A percentile compares a stretch with the other conserved stretches of the same genome.
These are phyloP conservation scores for Drosophila nikananu DNA, from an alignment of 1,140 invertebrate species.

Conservation along the genomic window DNA sequence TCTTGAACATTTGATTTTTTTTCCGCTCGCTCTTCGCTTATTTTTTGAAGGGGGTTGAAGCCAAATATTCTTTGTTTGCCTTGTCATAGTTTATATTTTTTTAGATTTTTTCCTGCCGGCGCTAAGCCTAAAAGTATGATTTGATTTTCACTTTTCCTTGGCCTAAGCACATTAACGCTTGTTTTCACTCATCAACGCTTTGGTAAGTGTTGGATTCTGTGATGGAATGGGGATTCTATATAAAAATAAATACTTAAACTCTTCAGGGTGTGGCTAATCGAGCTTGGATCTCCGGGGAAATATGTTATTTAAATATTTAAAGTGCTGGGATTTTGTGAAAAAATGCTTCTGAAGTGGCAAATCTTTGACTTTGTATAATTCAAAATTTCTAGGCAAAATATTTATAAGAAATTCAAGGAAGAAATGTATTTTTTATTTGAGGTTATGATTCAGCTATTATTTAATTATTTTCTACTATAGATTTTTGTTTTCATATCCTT, in stretches of 20 bases:
- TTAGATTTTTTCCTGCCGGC: slow-evolving; percentile 47
- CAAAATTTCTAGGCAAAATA: not conserved
- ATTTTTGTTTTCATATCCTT: not conserved
- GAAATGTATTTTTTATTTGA: not conserved
- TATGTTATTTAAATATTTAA: not conserved
- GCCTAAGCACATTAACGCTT: slow-evolving; percentile 71
- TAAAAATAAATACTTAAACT: slow-evolving; percentile 31
- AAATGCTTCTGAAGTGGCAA: not conserved
- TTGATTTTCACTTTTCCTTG: slow-evolving; percentile 64
- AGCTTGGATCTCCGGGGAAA: not conserved
- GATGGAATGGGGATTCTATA: slow-evolving; percentile 1
- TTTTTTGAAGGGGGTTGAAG: slow-evolving; percentile 49
- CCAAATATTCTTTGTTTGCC: not conserved
- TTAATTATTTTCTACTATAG: not conserved
- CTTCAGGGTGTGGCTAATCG: slow-evolving; percentile 21
- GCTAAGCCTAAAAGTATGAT: slow-evolving; percentile 74
- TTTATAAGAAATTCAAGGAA: not conserved
- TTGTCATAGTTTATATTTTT: slow-evolving; percentile 36
- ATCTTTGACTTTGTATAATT: not conserved
- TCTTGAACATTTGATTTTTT: slow-evolving; percentile 72
- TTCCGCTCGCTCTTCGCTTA: slow-evolving; percentile 18
- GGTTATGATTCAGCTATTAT: not conserved
- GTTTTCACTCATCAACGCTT: slow-evolving; percentile 77
- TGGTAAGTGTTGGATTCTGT: slow-evolving; percentile 50
- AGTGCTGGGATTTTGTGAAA: not conserved